Base-by-base conservation (phyloP, 2,888 invertebrate species). In the Nomada fucata region DNA sequence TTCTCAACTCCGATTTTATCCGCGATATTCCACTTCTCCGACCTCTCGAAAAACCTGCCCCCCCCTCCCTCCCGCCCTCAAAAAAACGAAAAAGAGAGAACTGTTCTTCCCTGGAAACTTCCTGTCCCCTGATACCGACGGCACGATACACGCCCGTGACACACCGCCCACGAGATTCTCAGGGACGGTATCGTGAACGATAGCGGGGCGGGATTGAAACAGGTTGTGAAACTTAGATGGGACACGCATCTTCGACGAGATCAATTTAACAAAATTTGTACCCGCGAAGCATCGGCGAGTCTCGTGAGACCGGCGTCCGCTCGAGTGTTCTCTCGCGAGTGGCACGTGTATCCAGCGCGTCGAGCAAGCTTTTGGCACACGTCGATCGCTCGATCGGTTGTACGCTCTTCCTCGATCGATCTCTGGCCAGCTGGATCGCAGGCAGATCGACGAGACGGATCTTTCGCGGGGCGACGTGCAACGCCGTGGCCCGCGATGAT, bases 161-260 rank as follows among this genome's bases (percentile, higher is more conserved):
- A 20, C 47, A 52, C 23, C 23, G 36, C 61, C 36, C 7, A 36
- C 72, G 29, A 47, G 50, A 60, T 72, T 47, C 18, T 44, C 20
- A 29, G 69, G 11, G n/a, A n/a, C 50, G 65, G 11, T 20, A 52
- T 29, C 64, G 57, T 7, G 29, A 5, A 26, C 26, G 26, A 64
- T 15, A 42, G 3, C 26, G 10, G 18, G n/a, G 53, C 13, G 23
- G 26, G 57, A 53, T 20, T 20, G 53, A 11, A 50, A 50, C 42
- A 23, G 44, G 50, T 42, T 20, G 29, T 26, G 65, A 60, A 79
- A 78, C 70, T 79, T 78, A 47, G 57, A 79, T 70, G 26, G 78
- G 57, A 60, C 13, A 47, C 42, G 42, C 52, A 26, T 57, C 50
- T 42, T 65, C 36, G 23, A 23, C 57, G 20, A 52, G 68, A 79